Conservation (phyloP, 2,797 vertebrate species). For the Lepilemur septentrionalis region DNA sequence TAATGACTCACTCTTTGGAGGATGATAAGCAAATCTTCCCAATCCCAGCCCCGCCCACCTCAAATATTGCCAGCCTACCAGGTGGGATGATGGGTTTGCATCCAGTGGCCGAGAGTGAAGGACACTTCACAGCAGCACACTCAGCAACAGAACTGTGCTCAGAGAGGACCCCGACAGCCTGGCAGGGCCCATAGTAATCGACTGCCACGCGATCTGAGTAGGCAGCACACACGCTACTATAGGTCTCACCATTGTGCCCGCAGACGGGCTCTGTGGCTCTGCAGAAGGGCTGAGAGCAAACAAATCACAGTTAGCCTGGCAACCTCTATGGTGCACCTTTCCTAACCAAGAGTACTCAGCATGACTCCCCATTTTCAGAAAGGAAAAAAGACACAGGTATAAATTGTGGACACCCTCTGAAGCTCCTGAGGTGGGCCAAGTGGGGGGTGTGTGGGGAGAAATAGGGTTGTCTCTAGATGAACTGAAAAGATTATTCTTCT, state of each 20-base stretch:
- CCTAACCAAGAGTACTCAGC: not conserved
- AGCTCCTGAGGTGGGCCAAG: not conserved
- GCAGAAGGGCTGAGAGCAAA: slow-evolving; percentile 88
- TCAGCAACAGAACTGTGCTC: slow-evolving; percentile 86
- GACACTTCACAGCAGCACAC: slow-evolving; percentile 91
- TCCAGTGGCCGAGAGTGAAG: slow-evolving; percentile 83
- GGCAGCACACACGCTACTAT: slow-evolving; percentile 92
- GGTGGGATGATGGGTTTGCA: slow-evolving; percentile 93
- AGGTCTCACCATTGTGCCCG: slow-evolving; percentile 95
- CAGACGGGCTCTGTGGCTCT: slow-evolving; percentile 88
- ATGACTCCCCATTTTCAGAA: not conserved
- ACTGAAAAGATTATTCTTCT: not conserved
- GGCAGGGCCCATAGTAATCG: slow-evolving; percentile 92
- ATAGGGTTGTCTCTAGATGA: not conserved
- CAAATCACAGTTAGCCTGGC: slow-evolving; percentile 3
- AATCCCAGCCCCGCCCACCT: not conserved
- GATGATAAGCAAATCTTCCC: not conserved
- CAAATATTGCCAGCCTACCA: slow-evolving; percentile 82
- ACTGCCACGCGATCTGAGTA: slow-evolving; percentile 92
- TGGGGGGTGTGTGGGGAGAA: not conserved
- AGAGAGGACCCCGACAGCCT: slow-evolving; percentile 90
- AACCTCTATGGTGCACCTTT: not conserved
- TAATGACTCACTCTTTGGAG: not conserved
- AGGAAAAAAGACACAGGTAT: not conserved
- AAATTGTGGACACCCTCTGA: not conserved